Percentiles rank a stretch among this genome's conserved stretches.
Evolutionary conservation across 2,113 vertebrate species (phyloP).

Genomic region (Arothron firmamentum): DNA sequence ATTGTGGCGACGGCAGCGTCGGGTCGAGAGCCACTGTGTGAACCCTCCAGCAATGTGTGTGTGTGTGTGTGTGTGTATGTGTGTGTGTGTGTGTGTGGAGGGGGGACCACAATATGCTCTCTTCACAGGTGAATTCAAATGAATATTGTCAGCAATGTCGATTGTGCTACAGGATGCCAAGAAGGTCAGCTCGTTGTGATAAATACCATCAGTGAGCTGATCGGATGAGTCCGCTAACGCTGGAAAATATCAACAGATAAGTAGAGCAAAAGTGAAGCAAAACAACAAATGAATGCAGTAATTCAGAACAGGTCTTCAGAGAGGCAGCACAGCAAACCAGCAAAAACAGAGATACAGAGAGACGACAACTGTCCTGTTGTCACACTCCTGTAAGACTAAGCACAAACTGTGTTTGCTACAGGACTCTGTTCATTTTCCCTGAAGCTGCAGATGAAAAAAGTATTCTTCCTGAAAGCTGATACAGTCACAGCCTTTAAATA

Average conservation of each 20-base stretch:
- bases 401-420: too few relatives aligned
- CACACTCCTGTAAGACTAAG: background rate
- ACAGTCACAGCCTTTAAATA: too few relatives aligned
- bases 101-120: too few relatives aligned
- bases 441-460: too few relatives aligned
- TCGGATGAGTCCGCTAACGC: background rate
- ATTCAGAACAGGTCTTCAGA: constrained; percentile 32
- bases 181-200: too few relatives aligned
- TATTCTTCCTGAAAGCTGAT: too few relatives aligned
- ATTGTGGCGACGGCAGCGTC: constrained; percentile 29
- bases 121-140: too few relatives aligned
- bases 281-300: constrained; percentile 20
- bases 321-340: constrained; percentile 28
- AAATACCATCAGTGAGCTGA: background rate
- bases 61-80: background rate
- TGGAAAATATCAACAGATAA: constrained; percentile 15
- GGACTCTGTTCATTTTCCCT: background rate
- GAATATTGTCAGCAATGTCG: too few relatives aligned
- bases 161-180: too few relatives aligned
- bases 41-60: constrained; percentile 19
- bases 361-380: too few relatives aligned
- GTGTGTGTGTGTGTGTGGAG: background rate
- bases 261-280: constrained; percentile 13
- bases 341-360: constrained; percentile 16
- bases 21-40: constrained; percentile 22